Percentiles rank a stretch among this genome's conserved stretches.
phyloP scores from a whole-genome alignment of 2,888 invertebrate genomes.

The Teleiodes luculella region DNA sequence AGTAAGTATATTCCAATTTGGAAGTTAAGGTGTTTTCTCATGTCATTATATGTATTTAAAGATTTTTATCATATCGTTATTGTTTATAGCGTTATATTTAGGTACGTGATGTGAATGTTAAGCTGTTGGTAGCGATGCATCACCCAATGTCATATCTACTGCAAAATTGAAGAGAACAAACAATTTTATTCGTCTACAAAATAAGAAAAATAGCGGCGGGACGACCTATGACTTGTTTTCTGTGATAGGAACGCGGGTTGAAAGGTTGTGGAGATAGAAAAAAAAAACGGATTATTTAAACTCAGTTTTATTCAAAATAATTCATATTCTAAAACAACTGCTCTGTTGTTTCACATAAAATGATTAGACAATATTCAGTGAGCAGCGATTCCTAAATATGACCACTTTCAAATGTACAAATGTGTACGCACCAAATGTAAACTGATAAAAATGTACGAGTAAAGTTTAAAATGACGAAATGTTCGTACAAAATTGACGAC shows the following conservation, averaged over 20 bases:
- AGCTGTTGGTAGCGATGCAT: no score
- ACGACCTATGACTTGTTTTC: no score
- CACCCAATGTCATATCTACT: no score
- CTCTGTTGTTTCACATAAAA: conserved; percentile 43
- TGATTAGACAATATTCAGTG: conserved; percentile 35
- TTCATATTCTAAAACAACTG: conserved; percentile 65
- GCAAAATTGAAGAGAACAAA: no score
- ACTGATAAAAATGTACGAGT: conserved; percentile 59
- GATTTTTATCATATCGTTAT: no score
- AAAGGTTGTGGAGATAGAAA: conserved; percentile 8
- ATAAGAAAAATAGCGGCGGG: no score
- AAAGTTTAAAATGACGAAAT: conserved; percentile 45
- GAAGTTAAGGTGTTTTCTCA: no score
- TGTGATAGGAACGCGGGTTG: neutral
- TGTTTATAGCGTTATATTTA: no score
- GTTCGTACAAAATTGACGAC: conserved; percentile 52
- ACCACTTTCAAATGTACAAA: conserved; percentile 54
- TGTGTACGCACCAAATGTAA: conserved; percentile 50
- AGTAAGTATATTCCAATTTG: no score
- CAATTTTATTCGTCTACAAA: no score
- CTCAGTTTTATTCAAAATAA: conserved; percentile 73
- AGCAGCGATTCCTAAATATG: conserved; percentile 48
- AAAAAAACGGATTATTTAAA: conserved; percentile 44
- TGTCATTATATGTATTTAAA: no score
- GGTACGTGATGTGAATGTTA: no score